These are phyloP conservation scores for Enteromius trimaculatus DNA, from an alignment of 2,797 vertebrate species.

Conservation along the genomic window DNA sequence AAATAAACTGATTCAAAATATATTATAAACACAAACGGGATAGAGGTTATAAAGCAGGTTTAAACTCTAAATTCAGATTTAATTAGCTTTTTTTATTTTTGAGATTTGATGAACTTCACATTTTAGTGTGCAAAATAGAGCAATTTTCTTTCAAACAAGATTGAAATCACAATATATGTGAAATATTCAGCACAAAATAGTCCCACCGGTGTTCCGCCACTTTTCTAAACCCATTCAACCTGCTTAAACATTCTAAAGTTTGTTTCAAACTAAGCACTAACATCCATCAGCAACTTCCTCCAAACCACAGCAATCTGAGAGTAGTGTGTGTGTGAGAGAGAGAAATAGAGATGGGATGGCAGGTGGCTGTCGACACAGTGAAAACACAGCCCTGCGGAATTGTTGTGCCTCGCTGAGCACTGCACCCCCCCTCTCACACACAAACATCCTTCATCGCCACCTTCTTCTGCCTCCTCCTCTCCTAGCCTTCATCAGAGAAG, in stretches of 20 bases:
- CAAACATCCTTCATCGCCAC: constrained; percentile 50
- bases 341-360: constrained; percentile 28
- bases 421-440: constrained; percentile 50
- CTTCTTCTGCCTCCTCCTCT: constrained; percentile 1
- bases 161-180: not conserved
- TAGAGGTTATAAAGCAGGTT: not conserved
- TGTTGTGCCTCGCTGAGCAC: constrained; percentile 46
- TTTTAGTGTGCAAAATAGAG: not conserved
- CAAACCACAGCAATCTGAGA: constrained; percentile 8
- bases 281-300: not conserved
- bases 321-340: not conserved
- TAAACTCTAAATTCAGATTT: not conserved
- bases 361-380: constrained; percentile 46
- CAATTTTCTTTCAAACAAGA: not conserved
- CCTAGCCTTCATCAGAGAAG: constrained; percentile 59
- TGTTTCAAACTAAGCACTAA: not conserved
- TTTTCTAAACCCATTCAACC: not conserved
- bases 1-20: too few relatives aligned
- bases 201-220: too few relatives aligned
- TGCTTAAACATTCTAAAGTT: not conserved
- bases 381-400: constrained; percentile 48
- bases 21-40: not conserved
- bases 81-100: not conserved
- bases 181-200: not conserved
- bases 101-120: not conserved